A percentile compares a stretch with the other conserved stretches of the same genome.
These are phyloP conservation scores for Leptinotarsa haldemani DNA, from an alignment of 2,888 invertebrate species.

Conservation along the genomic window DNA sequence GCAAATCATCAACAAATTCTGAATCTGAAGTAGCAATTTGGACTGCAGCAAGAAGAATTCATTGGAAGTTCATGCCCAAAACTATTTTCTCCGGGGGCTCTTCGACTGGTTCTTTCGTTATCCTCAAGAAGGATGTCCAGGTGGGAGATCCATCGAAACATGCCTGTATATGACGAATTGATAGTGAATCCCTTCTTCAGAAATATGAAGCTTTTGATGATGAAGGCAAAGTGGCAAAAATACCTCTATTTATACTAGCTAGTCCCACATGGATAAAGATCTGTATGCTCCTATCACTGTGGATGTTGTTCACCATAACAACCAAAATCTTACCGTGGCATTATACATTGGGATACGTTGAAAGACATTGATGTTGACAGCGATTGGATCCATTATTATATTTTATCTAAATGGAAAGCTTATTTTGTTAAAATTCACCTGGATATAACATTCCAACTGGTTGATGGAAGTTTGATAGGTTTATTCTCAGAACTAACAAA, in stretches of 20 bases:
- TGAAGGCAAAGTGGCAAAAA: constrained; percentile 61
- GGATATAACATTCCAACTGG: background rate
- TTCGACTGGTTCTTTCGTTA: constrained; percentile 62
- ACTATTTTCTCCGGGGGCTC: constrained; percentile 53
- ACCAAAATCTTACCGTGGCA: constrained; percentile 60
- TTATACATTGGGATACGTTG: constrained; percentile 62
- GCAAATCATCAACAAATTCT: constrained; percentile 26
- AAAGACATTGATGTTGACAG: constrained; percentile 60
- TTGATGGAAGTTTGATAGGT: constrained; percentile 8
- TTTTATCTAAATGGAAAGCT: constrained; percentile 21
- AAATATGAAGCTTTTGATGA: constrained; percentile 66
- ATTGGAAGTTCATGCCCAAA: constrained; percentile 51
- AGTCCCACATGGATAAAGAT: constrained; percentile 64
- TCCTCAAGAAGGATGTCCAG: constrained; percentile 63
- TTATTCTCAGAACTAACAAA: background rate
- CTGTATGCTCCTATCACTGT: constrained; percentile 62
- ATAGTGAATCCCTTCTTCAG: constrained; percentile 66
- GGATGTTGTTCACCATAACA: constrained; percentile 58
- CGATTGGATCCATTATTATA: constrained; percentile 52
- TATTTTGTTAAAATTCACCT: constrained; percentile 19
- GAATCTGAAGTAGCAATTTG: constrained; percentile 41
- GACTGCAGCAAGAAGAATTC: constrained; percentile 38
- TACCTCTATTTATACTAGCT: constrained; percentile 65
- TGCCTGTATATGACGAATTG: constrained; percentile 64
- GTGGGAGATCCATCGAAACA: constrained; percentile 60